A percentile compares a stretch with the other conserved stretches of the same genome.
phyloP scores from a whole-genome alignment of 2,888 invertebrate genomes.

The Euzetes globulus region DNA sequence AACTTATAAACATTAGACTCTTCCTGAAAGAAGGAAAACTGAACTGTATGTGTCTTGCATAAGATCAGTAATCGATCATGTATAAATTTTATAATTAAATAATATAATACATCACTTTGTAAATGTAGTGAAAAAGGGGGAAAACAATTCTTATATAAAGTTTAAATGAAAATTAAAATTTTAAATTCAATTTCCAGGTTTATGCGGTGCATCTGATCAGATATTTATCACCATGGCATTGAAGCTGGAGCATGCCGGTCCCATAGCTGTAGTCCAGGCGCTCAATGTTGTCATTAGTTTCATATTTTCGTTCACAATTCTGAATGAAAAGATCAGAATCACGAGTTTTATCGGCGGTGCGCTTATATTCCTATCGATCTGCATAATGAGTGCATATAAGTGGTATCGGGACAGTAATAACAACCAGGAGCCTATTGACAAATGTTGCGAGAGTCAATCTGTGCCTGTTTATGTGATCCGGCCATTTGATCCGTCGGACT shows the following conservation, averaged over 20 bases:
- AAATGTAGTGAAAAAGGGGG: too few relatives aligned
- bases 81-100: too few relatives aligned
- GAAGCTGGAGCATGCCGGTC: constrained; percentile 37
- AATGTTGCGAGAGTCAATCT: too few relatives aligned
- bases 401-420: constrained; percentile 17
- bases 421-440: not conserved
- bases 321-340: constrained; percentile 24
- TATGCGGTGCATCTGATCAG: constrained; percentile 29
- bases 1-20: too few relatives aligned
- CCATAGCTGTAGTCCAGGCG: constrained; percentile 33
- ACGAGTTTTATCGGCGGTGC: constrained; percentile 34
- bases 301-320: constrained; percentile 34
- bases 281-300: constrained; percentile 36
- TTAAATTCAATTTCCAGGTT: not conserved
- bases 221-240: constrained; percentile 35
- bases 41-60: too few relatives aligned
- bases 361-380: constrained; percentile 32
- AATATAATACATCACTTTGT: too few relatives aligned
- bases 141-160: too few relatives aligned
- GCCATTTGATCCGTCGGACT: not conserved
- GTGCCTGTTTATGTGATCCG: too few relatives aligned
- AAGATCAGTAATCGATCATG: too few relatives aligned
- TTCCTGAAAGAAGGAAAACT: too few relatives aligned
- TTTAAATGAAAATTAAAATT: not conserved
- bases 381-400: constrained; percentile 26